A percentile compares a stretch with the other conserved stretches of the same genome.
Evolutionary conservation across 1,140 invertebrate genomes (phyloP).

Genomic region (Brachionus rubens): DNA sequence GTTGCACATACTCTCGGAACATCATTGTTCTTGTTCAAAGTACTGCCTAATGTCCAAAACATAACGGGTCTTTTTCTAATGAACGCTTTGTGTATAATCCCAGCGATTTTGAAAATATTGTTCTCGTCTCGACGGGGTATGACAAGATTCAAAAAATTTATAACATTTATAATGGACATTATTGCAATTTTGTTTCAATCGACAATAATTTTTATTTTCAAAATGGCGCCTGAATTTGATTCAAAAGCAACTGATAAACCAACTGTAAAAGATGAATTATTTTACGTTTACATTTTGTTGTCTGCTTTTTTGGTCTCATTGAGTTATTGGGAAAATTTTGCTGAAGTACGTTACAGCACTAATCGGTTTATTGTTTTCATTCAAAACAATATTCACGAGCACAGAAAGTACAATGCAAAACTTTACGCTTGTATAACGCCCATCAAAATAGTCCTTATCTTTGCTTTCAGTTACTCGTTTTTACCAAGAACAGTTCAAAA

Average conservation of each 20-base stretch:
- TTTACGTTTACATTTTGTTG: background rate
- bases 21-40: constrained; percentile 18
- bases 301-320: constrained; percentile 23
- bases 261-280: background rate
- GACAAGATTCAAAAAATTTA: constrained; percentile 39
- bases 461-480: background rate
- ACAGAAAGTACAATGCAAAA: constrained; percentile 41
- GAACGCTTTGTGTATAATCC: constrained; percentile 36
- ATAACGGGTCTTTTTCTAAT: constrained; percentile 41
- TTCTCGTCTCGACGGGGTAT: background rate
- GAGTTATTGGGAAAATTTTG: constrained; percentile 45
- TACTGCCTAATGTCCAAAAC: constrained; percentile 28
- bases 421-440: background rate
- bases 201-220: constrained; percentile 28
- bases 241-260: background rate
- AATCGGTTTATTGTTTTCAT: constrained; percentile 16
- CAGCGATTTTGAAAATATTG: constrained; percentile 36
- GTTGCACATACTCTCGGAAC: constrained; percentile 17
- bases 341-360: constrained; percentile 6
- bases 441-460: constrained; percentile 27
- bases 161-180: constrained; percentile 2
- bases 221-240: constrained; percentile 3
- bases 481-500: background rate
- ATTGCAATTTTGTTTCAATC: constrained; percentile 12
- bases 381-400: constrained; percentile 1